Base-by-base conservation (phyloP, 1,140 invertebrate genomes). In the Drosophila nannoptera region DNA sequence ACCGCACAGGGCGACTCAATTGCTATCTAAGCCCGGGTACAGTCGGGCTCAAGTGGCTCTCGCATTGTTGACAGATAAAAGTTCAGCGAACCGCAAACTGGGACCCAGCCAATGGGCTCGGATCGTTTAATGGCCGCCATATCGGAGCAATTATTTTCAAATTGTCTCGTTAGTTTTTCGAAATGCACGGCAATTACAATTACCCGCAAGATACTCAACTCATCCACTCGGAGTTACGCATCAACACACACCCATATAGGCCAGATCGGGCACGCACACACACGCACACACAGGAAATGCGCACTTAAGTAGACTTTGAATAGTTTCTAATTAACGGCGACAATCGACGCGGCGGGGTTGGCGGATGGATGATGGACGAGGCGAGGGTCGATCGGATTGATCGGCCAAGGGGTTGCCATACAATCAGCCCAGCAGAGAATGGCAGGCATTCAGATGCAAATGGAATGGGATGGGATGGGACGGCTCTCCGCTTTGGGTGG, bases 241-340 rank as follows among this genome's bases (percentile, higher is more conserved):
- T 83, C 75, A 78, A 75, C 76, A 78, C 80, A 82, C 77, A 73
- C 58, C 60, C 54, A 43, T 61, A 61, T 61, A 50, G 59, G 36
- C 52, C 12, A 65, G 50, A 65, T 65, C 43, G 8, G 42, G 9
- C 62, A 22, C 54, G 38, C 63, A 36, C 48, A 31, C 38, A 70
- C 50, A 52, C 49, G 48, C 52, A 54, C 32, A 36, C 43, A 74
- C 81, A 76, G 80, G 80, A 84, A 84, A 55, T 74, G 73, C 73
- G 80, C 81, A 84, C 80, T 84, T 84, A 84, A 86, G 81, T 80
- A 86, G 73, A 84, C 81, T 84, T 68, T 86, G 80, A 84, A 84
- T 84, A 86, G 80, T 86, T 84, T 84, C 81, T 84, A 84, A 84
- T 84, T 84, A 84, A 84, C 76, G 60, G 36, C 69, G 78, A 83